phyloP scores from a whole-genome alignment of 2,113 vertebrate species.

The Polyodon spathula region DNA sequence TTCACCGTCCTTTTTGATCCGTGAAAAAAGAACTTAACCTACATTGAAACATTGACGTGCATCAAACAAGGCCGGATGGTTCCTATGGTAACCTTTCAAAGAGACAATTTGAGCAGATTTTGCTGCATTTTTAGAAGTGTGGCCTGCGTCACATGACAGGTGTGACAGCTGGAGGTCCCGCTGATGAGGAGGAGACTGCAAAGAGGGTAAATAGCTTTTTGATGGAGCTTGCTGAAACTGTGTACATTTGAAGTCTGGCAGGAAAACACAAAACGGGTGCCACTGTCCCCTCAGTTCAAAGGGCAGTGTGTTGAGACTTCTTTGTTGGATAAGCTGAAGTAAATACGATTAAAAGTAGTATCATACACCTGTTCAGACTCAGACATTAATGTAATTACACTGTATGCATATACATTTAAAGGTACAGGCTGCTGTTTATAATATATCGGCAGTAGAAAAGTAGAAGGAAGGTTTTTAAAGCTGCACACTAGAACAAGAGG shows the following conservation, averaged over 20 bases:
- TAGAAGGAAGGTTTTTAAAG: neutral
- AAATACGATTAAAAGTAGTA: too few relatives aligned
- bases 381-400: constrained; percentile 1
- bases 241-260: neutral
- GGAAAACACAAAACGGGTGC: neutral
- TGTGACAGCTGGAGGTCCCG: constrained; percentile 67
- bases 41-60: constrained; percentile 15
- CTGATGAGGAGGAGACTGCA: constrained; percentile 18
- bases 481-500: neutral
- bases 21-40: constrained; percentile 37
- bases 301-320: neutral
- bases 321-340: neutral
- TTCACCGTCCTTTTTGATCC: constrained; percentile 28
- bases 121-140: constrained; percentile 64
- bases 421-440: neutral
- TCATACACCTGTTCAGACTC: constrained; percentile 9
- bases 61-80: constrained; percentile 15
- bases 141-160: constrained; percentile 63
- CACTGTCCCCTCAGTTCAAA: neutral
- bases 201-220: constrained; percentile 28
- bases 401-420: neutral
- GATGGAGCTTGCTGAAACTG: neutral
- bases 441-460: neutral
- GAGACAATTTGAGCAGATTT: constrained; percentile 18
- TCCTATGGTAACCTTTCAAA: constrained; percentile 22